A percentile compares a stretch with the other conserved stretches of the same genome.
Conservation (phyloP, 2,888 invertebrate genomes). For the Drosophila anceps region DNA sequence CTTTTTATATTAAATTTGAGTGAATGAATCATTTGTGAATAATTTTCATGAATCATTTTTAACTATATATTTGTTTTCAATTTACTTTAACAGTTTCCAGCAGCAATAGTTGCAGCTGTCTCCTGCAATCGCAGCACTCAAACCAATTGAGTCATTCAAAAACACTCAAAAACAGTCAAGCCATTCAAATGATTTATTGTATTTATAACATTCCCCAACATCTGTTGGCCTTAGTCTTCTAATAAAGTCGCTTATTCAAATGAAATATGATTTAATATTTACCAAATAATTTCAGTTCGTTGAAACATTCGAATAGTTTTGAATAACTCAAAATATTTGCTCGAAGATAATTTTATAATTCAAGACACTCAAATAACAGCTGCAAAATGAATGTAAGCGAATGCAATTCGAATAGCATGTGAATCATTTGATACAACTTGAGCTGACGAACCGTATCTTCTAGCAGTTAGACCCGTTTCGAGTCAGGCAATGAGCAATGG, state of each 20-base stretch:
- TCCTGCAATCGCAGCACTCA: neutral
- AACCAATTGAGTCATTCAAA: neutral
- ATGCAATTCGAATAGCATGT: neutral
- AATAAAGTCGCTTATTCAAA: no score
- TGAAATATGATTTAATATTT: neutral
- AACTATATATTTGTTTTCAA: no score
- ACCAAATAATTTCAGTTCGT: neutral
- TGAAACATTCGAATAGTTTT: neutral
- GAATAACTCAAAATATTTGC: neutral
- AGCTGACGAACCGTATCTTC: neutral
- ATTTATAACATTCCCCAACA: neutral
- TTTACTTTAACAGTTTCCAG: neutral
- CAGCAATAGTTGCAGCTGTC: neutral
- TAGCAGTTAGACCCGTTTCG: neutral
- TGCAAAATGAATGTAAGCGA: no score
- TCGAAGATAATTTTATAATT: neutral
- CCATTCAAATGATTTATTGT: neutral
- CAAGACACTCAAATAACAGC: no score
- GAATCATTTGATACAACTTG: neutral
- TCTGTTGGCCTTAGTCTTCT: neutral
- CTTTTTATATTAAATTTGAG: neutral
- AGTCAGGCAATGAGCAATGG: constrained; percentile 36
- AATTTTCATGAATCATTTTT: no score
- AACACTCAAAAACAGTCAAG: neutral
- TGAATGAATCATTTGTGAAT: neutral